Percentiles rank a stretch among this genome's conserved stretches.
phyloP scores from a whole-genome alignment of 2,113 vertebrate species.

The Ameiurus melas region DNA sequence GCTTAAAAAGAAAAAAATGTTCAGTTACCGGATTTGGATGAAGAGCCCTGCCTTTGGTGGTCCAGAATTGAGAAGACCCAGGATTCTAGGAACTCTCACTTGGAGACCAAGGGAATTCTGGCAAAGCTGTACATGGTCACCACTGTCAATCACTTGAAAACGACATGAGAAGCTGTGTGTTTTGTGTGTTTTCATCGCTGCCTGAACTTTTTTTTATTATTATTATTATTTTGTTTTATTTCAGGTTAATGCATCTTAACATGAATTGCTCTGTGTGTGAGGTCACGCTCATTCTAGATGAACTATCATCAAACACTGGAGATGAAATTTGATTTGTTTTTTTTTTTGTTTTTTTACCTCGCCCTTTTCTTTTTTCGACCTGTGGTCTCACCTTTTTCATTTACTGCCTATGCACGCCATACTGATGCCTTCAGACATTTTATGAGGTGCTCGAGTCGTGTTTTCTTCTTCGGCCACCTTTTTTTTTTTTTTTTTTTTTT shows the following conservation, averaged over 20 bases:
- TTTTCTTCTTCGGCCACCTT: conserved; percentile 35
- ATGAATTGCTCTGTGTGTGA: not conserved
- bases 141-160: not conserved
- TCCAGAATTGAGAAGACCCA: not conserved
- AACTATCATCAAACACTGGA: not conserved
- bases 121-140: conserved; percentile 22
- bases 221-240: not conserved
- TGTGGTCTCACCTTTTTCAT: conserved; percentile 10
- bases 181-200: conserved; percentile 33
- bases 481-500: no score
- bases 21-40: not conserved
- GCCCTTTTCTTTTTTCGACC: not conserved
- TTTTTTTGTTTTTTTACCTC: no score
- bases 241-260: conserved; percentile 5
- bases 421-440: conserved; percentile 70
- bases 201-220: not conserved
- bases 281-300: conserved; percentile 15
- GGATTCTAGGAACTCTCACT: conserved; percentile 2
- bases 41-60: conserved; percentile 21
- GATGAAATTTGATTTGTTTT: not conserved
- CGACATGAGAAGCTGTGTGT: not conserved
- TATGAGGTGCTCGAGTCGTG: conserved; percentile 51
- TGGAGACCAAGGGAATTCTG: not conserved
- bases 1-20: no score
- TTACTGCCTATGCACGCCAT: conserved; percentile 68